Evolutionary conservation across 2,797 vertebrate genomes (phyloP).

Genomic region (Tenualosa thibaudeaui): DNA sequence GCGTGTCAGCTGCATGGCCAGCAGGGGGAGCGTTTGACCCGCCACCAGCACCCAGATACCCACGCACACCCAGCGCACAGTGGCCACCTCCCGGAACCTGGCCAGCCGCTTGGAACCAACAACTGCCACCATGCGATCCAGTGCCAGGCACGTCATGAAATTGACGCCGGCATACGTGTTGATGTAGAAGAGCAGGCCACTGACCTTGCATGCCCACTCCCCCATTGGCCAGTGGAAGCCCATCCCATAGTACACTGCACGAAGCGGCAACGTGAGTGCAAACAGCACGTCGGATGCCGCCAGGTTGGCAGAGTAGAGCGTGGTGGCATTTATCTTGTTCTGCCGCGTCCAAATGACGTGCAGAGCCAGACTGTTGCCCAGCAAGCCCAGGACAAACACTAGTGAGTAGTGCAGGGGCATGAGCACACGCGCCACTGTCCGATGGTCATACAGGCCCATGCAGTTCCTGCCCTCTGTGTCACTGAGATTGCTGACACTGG

Average conservation of each 20-base stretch:
- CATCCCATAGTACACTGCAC: conserved; percentile 63
- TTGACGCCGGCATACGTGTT: conserved; percentile 72
- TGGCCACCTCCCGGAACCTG: conserved; percentile 47
- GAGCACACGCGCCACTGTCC: conserved; percentile 64
- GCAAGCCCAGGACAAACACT: conserved; percentile 76
- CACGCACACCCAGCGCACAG: conserved; percentile 49
- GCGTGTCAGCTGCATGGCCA: conserved; percentile 57
- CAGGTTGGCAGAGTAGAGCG: conserved; percentile 69
- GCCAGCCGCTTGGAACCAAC: conserved; percentile 47
- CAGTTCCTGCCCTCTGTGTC: conserved; percentile 6
- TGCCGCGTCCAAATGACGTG: conserved; percentile 75
- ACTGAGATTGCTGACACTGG: background rate
- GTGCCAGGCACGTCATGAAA: conserved; percentile 70
- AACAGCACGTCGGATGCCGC: conserved; percentile 71
- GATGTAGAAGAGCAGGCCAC: conserved; percentile 65
- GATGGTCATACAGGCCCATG: conserved; percentile 42
- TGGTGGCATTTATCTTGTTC: conserved; percentile 67
- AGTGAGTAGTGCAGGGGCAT: conserved; percentile 76
- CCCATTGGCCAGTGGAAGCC: conserved; percentile 71
- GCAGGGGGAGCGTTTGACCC: conserved; percentile 63
- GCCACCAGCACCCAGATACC: conserved; percentile 64
- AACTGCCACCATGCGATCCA: conserved; percentile 69
- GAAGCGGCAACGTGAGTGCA: conserved; percentile 62
- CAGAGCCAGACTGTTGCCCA: conserved; percentile 79
- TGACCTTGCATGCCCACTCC: conserved; percentile 64